Evolutionary conservation across 2,888 invertebrate genomes (phyloP), one percentile per base, ranked within the genome.

Genomic region (Carabus problematicus): DNA sequence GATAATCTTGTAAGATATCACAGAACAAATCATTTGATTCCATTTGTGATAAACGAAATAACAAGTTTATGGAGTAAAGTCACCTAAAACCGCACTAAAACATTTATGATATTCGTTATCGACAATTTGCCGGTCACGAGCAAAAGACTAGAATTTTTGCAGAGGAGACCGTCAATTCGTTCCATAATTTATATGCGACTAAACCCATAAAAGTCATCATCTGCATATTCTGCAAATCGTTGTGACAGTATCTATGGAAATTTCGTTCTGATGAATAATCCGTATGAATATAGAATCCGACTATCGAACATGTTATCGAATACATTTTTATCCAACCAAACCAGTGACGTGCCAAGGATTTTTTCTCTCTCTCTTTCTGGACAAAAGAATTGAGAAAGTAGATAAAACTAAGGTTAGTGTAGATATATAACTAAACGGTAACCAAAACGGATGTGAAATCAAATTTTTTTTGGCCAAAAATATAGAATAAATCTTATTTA

Each of bases 171-270:
- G 29, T 52, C 52, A 45, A 6, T 45, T 52, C 52, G 18, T 52
- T 45, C 39, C 19, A 18, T 19, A 43, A 61, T 61, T 18, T 45
- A 61, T 45, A 19, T 61, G 45, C 61, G 11, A 45, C 11, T 19
- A 18, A 14, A n/a, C 39, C n/a, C 41, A 59, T 19, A 61, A 61
- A 61, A 45, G 18, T 61, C 12, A 45, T 45, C 43, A 61, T 61
- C 45, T 45, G 61, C 61, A 61, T 61, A 45, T 61, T 61, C 61
- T 8, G 47, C 61, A 61, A 45, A 61, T 61, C 43, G 61, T 19
- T 8, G 11, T 43, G 43, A 61, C 19, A 61, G 61, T 61, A 61
- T 61, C 61, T 61, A 61, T 61, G 61, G 61, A 61, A 43, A 60
- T 60, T n/a, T 55, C 29, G 8, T 29, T 29, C 29, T 29, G 29